Evolutionary conservation across 2,888 invertebrate genomes (phyloP).

Genomic region (Phyllotreta cruciferae): DNA sequence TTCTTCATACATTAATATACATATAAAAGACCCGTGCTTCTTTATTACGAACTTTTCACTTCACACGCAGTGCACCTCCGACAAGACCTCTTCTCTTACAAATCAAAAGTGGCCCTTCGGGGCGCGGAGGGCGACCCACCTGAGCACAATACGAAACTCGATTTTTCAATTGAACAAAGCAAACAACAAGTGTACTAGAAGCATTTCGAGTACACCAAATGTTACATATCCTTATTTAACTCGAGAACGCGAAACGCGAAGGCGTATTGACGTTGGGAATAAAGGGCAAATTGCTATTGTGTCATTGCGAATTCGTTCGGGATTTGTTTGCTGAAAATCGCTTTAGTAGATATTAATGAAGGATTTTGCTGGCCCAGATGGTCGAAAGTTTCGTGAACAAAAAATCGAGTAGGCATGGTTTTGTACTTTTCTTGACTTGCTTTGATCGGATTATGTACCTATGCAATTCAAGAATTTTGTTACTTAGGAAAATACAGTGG

Average conservation of each 20-base stretch:
- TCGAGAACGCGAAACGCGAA: conserved; percentile 10
- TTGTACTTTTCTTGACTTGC: too few relatives aligned
- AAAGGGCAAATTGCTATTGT: conserved; percentile 25
- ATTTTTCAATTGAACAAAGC: conserved; percentile 34
- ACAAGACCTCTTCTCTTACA: conserved; percentile 12
- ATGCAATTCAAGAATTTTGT: too few relatives aligned
- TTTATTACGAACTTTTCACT: not conserved
- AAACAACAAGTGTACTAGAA: conserved; percentile 33
- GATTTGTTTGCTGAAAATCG: conserved; percentile 8
- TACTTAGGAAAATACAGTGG: too few relatives aligned
- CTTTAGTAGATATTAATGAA: not conserved
- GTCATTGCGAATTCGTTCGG: conserved; percentile 17
- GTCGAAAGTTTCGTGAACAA: too few relatives aligned
- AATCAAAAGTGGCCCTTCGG: conserved; percentile 18
- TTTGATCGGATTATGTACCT: too few relatives aligned
- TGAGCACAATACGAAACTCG: conserved; percentile 28
- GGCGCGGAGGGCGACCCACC: conserved; percentile 27
- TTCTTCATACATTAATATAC: too few relatives aligned
- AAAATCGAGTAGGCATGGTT: too few relatives aligned
- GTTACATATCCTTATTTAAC: conserved; percentile 33
- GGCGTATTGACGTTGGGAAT: conserved; percentile 31
- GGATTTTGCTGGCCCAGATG: not conserved
- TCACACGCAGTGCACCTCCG: not conserved
- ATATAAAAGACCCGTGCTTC: too few relatives aligned
- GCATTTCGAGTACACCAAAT: conserved; percentile 34